Base-by-base conservation (phyloP, 1,140 invertebrate species). In the Prorops nasuta region DNA sequence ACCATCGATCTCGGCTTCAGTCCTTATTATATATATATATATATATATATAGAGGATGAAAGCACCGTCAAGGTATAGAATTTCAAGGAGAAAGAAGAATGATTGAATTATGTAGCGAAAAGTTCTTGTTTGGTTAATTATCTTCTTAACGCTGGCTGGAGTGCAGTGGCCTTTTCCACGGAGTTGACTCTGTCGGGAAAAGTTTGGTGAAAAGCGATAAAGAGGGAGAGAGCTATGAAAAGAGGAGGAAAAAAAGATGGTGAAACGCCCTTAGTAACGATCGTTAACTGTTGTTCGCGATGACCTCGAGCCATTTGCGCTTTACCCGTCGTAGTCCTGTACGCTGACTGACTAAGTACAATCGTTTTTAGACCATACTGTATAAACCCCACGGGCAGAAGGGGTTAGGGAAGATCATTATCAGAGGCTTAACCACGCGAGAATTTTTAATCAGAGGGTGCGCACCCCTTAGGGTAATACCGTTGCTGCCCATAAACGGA, bases 391-490 rank as follows among this genome's bases (percentile, higher is more conserved):
- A 63, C 48, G 62, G 58, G 59, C 56, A 54, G 58, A 68, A 67
- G 34, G 63, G 57, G 68, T 72, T 67, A 69, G 71, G 56, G 67
- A 74, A 77, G 76, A 78, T 77, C 74, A 78, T 78, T 78, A 78
- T 78, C 76, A 67, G 71, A 72, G 72, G 74, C 73, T 76, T 78
- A 78, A 78, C 74, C 76, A 77, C 76, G 76, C 76, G 74, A 78
- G 73, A 78, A 78, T 78, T 78, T 78, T 78, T 78, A 78, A 78
- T 78, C 76, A 78, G 74, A 77, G 74, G 75, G 75, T 74, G 71
- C 72, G 71, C 71, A 73, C 69, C 75, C 75, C 71, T 76, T 62
- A 49, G 67, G 64, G 60, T 74, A 71, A 72, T 71, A 66, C 69
- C 63, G 56, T 55, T 57, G 56, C 50, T 47, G 48, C 51, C 50